Conservation (phyloP, 2,113 vertebrate species). For the Cyanocitta stelleri region DNA sequence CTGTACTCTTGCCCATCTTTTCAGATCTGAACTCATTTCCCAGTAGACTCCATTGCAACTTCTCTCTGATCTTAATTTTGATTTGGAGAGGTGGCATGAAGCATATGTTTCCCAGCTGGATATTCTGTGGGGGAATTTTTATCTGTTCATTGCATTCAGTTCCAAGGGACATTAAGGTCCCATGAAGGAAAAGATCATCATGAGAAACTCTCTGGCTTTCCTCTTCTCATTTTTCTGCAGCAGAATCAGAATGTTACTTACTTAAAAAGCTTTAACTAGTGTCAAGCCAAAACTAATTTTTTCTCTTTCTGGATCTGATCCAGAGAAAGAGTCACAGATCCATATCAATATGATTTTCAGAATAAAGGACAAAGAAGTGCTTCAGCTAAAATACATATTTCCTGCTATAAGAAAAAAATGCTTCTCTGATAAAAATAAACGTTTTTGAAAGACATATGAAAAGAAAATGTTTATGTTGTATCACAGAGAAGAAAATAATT, state of each 20-base stretch:
- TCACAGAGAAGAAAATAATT: neutral
- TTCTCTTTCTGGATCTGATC: neutral
- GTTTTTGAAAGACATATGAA: neutral
- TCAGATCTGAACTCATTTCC: neutral
- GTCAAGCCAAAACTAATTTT: neutral
- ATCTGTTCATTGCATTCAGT: neutral
- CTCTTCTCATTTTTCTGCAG: neutral
- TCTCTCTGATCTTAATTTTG: constrained; percentile 16
- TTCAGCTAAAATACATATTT: neutral
- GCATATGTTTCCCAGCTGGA: neutral
- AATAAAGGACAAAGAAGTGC: neutral
- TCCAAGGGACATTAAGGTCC: neutral
- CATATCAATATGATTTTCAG: neutral
- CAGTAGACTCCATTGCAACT: neutral
- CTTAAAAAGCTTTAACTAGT: neutral
- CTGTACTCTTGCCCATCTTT: neutral
- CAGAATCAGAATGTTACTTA: neutral
- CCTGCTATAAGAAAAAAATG: neutral
- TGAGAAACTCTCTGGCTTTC: neutral
- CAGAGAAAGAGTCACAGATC: neutral
- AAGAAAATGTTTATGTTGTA: neutral
- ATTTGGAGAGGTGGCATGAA: constrained; percentile 11
- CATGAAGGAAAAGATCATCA: neutral
- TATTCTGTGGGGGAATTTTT: neutral
- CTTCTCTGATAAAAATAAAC: neutral